Conservation (phyloP, 2,113 vertebrate genomes). For the Pipa parva region DNA sequence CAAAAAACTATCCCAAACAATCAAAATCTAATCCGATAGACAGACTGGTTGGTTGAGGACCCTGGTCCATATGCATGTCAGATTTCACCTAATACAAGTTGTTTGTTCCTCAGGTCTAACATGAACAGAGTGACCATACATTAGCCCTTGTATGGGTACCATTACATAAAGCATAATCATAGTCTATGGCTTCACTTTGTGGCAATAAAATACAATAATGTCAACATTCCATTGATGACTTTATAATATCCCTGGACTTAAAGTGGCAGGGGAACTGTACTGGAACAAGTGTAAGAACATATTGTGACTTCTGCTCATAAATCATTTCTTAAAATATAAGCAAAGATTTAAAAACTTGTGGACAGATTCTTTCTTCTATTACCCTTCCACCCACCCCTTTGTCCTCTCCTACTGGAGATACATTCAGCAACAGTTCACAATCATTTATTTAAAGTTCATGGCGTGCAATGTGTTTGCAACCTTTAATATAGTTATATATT, state of each 20-base stretch:
- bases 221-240: too few species aligned
- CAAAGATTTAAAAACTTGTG: slow-evolving; percentile 20
- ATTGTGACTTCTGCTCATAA: slow-evolving; percentile 8
- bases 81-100: too few species aligned
- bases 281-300: slow-evolving; percentile 5
- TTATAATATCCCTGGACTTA: background rate
- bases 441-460: slow-evolving; percentile 27
- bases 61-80: too few species aligned
- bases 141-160: too few species aligned
- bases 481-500: slow-evolving; percentile 43
- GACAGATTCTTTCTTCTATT: slow-evolving; percentile 27
- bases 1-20: too few species aligned
- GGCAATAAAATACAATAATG: too few species aligned
- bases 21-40: too few species aligned
- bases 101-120: too few species aligned
- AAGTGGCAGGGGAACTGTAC: slow-evolving; percentile 15
- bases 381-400: slow-evolving; percentile 28
- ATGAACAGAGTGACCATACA: too few species aligned
- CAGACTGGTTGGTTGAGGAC: too few species aligned
- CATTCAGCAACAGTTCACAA: slow-evolving; percentile 37
- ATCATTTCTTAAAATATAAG: slow-evolving; percentile 15
- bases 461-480: slow-evolving; percentile 10
- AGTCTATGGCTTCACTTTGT: too few species aligned
- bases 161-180: too few species aligned
- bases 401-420: slow-evolving; percentile 24